phyloP scores from a whole-genome alignment of 1,140 invertebrate genomes.

The Calephelis nemesis region DNA sequence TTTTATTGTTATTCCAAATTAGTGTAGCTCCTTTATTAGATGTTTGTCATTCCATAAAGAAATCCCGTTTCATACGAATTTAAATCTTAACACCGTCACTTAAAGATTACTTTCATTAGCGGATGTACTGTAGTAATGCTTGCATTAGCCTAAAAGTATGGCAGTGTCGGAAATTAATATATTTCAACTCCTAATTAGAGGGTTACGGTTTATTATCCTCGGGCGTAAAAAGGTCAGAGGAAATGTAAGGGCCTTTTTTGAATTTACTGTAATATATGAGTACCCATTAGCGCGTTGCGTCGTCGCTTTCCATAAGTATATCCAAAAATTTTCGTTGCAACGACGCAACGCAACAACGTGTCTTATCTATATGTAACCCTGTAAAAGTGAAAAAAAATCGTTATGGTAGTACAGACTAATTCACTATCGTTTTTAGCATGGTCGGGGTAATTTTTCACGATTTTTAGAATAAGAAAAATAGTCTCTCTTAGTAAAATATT shows the following conservation, averaged over 20 bases:
- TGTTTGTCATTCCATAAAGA: slow-evolving; percentile 28
- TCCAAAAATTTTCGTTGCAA: no score
- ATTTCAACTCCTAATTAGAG: slow-evolving; percentile 6
- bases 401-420: no score
- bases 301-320: no score
- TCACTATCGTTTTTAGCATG: no score
- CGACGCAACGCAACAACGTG: no score
- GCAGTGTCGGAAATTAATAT: slow-evolving; percentile 10
- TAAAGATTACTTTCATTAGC: background rate
- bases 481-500: no score
- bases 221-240: background rate
- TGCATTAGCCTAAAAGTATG: slow-evolving; percentile 13
- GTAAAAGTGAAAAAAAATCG: no score
- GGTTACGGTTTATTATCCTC: background rate
- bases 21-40: slow-evolving; percentile 35
- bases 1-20: slow-evolving; percentile 49
- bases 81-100: background rate
- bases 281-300: no score
- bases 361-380: no score
- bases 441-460: no score
- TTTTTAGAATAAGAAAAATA: no score
- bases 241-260: slow-evolving; percentile 2
- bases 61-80: background rate
- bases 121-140: background rate
- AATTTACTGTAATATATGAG: background rate